Evolutionary conservation across 2,888 invertebrate species (phyloP).

Genomic region (Acheta domesticus): DNA sequence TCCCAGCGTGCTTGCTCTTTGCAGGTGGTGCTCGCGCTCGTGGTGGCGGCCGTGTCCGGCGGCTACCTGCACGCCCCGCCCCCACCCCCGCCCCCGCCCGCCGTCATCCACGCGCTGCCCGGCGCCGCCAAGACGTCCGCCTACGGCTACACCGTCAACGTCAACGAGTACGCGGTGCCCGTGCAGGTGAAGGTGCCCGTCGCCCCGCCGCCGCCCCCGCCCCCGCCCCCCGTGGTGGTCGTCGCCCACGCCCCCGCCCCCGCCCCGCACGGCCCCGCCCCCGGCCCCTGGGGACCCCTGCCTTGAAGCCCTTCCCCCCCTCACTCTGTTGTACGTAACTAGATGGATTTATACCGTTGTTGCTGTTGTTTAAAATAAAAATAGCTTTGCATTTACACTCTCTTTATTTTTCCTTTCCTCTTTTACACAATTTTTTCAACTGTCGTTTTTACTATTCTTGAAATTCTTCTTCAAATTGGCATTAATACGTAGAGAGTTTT

Average conservation of each 20-base stretch:
- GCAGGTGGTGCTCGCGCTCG: not conserved
- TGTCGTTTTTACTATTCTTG: too few relatives aligned
- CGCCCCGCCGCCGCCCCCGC: not conserved
- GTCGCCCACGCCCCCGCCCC: not conserved
- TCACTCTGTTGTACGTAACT: too few relatives aligned
- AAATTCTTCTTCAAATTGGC: too few relatives aligned
- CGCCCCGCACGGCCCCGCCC: not conserved
- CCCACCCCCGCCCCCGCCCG: not conserved
- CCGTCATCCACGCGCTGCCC: not conserved
- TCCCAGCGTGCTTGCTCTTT: too few relatives aligned
- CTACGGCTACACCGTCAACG: constrained; percentile 9
- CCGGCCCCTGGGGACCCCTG: not conserved
- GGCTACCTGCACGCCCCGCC: constrained; percentile 2
- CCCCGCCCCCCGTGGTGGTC: not conserved
- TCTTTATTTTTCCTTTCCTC: too few relatives aligned
- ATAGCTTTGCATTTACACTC: too few relatives aligned
- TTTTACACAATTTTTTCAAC: too few relatives aligned
- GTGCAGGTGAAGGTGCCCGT: not conserved
- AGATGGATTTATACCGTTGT: too few relatives aligned
- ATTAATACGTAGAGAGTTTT: too few relatives aligned
- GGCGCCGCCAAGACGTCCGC: not conserved
- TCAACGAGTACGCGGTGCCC: constrained; percentile 2
- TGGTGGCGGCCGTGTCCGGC: not conserved
- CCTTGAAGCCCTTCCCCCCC: not conserved
- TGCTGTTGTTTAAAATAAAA: too few relatives aligned